Percentiles rank a stretch among this genome's conserved stretches.
phyloP scores from a whole-genome alignment of 1,140 invertebrate genomes.

The Tenebrio molitor region DNA sequence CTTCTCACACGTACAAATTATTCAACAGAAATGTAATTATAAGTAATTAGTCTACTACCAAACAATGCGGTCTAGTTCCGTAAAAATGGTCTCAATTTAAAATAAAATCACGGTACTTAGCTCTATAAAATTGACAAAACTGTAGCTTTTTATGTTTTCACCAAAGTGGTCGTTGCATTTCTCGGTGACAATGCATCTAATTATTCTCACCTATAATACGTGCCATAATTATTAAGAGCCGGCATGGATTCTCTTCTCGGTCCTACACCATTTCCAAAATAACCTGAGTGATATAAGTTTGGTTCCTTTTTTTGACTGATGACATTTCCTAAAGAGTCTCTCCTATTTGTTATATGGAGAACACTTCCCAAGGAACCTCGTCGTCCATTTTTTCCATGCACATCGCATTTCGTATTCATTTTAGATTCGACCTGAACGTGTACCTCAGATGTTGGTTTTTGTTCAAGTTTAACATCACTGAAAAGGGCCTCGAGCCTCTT shows the following conservation, averaged over 20 bases:
- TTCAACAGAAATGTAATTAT: constrained; percentile 7
- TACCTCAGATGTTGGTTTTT: constrained; percentile 67
- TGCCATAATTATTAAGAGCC: constrained; percentile 59
- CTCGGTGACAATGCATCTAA: too few species aligned
- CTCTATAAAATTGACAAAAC: background rate
- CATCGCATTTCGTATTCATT: constrained; percentile 74
- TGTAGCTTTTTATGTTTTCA: background rate
- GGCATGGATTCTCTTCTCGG: constrained; percentile 68
- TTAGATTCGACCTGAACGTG: constrained; percentile 70
- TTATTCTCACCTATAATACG: constrained; percentile 48
- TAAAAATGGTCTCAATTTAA: constrained; percentile 4
- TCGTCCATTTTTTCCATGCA: constrained; percentile 76
- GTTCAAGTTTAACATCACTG: constrained; percentile 74
- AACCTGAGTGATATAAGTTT: constrained; percentile 50
- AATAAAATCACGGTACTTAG: background rate
- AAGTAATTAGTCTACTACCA: constrained; percentile 3
- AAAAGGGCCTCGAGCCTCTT: constrained; percentile 80
- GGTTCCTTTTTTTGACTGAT: constrained; percentile 54
- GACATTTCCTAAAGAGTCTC: constrained; percentile 60
- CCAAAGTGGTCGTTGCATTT: background rate
- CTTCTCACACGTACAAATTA: constrained; percentile 41
- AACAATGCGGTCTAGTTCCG: constrained; percentile 32
- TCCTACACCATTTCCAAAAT: constrained; percentile 58
- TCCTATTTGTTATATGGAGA: constrained; percentile 60
- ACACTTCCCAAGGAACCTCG: constrained; percentile 70